These are phyloP conservation scores for Sebastes umbrosus DNA, from an alignment of 2,797 vertebrate genomes.

Conservation along the genomic window DNA sequence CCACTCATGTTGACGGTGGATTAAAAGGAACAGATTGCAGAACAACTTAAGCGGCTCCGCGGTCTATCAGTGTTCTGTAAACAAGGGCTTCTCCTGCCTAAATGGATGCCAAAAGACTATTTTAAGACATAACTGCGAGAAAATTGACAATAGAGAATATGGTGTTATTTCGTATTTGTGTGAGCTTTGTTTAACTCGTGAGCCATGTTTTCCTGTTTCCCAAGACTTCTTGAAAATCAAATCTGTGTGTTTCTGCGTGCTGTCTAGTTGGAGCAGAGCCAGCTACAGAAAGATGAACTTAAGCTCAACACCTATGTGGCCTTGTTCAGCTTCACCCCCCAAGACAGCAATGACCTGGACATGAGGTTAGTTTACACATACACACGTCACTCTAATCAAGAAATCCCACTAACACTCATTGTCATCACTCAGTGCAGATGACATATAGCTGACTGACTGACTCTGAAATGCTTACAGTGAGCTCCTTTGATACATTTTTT, in stretches of 20 bases:
- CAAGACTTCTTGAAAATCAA: not conserved
- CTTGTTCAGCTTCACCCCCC: constrained; percentile 93
- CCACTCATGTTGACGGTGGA: constrained; percentile 55
- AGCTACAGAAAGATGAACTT: constrained; percentile 85
- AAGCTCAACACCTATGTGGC: constrained; percentile 94
- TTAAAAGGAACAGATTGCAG: constrained; percentile 65
- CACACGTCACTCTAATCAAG: not conserved
- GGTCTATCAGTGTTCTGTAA: constrained; percentile 42
- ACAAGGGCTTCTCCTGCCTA: constrained; percentile 34
- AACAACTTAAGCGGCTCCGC: constrained; percentile 37
- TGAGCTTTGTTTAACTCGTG: not conserved
- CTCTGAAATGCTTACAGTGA: not conserved
- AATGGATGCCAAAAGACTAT: constrained; percentile 33
- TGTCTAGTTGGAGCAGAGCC: constrained; percentile 80
- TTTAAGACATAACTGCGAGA: constrained; percentile 5
- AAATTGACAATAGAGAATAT: constrained; percentile 1
- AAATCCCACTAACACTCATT: not conserved
- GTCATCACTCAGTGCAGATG: not conserved
- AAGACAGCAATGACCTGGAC: constrained; percentile 95
- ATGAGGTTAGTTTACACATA: constrained; percentile 86
- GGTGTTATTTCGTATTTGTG: not conserved
- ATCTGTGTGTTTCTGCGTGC: constrained; percentile 8
- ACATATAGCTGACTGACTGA: not conserved
- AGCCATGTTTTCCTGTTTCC: not conserved
- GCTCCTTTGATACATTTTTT: not conserved